A percentile compares a stretch with the other conserved stretches of the same genome.
Conservation (phyloP, 2,888 invertebrate species). For the Nomada ruficornis region DNA sequence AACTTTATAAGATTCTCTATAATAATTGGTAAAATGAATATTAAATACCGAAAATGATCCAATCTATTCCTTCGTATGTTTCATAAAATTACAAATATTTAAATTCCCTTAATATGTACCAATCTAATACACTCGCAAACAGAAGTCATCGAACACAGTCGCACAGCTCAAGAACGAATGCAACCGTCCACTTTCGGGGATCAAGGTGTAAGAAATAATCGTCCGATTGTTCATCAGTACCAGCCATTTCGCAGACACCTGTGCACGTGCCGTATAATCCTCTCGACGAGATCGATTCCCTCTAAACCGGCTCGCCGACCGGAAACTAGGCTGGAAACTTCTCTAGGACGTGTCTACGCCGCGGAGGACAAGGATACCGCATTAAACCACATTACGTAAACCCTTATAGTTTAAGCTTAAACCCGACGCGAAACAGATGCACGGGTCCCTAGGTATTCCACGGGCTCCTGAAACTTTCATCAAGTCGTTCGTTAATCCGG, state of each 20-base stretch:
- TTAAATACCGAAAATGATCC: too few relatives aligned
- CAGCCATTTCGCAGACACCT: conserved; percentile 5
- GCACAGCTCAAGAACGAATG: too few relatives aligned
- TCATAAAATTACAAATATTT: too few relatives aligned
- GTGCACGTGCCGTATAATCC: conserved; percentile 57
- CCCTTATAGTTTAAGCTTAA: conserved; percentile 71
- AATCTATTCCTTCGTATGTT: too few relatives aligned
- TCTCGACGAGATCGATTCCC: conserved; percentile 67
- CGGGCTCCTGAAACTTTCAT: conserved; percentile 66
- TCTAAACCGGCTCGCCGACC: conserved; percentile 53
- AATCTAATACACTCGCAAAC: too few relatives aligned
- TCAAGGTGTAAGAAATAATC: conserved; percentile 13
- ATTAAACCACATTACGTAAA: conserved; percentile 74
- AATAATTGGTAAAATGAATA: too few relatives aligned
- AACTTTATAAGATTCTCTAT: too few relatives aligned
- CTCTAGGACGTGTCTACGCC: conserved; percentile 50
- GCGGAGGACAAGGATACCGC: conserved; percentile 70
- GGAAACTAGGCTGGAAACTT: conserved; percentile 65
- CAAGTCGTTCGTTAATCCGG: conserved; percentile 71
- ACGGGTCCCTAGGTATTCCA: conserved; percentile 63
- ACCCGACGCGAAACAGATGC: conserved; percentile 65
- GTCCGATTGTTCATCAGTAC: conserved; percentile 16
- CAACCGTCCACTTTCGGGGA: background rate
- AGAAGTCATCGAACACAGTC: too few relatives aligned
- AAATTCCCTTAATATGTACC: too few relatives aligned